phyloP scores from a whole-genome alignment of 2,797 vertebrate genomes.

The Gorsachius magnificus region DNA sequence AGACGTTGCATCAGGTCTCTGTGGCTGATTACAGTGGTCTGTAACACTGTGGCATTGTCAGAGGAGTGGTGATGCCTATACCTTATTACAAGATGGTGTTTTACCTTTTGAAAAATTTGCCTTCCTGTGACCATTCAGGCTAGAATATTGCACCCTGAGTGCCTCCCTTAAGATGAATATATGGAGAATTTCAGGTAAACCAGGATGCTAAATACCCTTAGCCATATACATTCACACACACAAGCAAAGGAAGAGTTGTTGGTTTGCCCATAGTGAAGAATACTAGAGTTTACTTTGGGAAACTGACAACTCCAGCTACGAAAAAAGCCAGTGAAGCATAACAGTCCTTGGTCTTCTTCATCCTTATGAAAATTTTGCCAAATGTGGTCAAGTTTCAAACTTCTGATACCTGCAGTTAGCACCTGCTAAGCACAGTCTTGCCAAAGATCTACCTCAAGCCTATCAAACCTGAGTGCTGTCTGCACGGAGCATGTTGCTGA shows the following conservation, averaged over 20 bases:
- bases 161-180: background rate
- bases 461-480: background rate
- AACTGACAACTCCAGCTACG: background rate
- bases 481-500: background rate
- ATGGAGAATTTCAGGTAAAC: background rate
- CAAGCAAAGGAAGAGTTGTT: background rate
- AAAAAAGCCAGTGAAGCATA: background rate
- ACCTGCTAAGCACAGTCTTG: background rate
- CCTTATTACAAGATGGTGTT: background rate
- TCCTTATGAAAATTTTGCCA: background rate
- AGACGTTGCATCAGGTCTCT: background rate
- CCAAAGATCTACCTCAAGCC: background rate
- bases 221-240: background rate
- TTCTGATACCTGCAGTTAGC: background rate
- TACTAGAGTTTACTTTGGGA: background rate
- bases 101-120: background rate
- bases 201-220: background rate
- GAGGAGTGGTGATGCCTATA: background rate
- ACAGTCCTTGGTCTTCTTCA: background rate
- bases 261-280: background rate
- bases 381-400: background rate
- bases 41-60: background rate
- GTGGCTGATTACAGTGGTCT: background rate
- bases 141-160: background rate
- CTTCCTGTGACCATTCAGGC: background rate